Conservation (phyloP, 2,797 vertebrate genomes). For the Poecilia gillii region DNA sequence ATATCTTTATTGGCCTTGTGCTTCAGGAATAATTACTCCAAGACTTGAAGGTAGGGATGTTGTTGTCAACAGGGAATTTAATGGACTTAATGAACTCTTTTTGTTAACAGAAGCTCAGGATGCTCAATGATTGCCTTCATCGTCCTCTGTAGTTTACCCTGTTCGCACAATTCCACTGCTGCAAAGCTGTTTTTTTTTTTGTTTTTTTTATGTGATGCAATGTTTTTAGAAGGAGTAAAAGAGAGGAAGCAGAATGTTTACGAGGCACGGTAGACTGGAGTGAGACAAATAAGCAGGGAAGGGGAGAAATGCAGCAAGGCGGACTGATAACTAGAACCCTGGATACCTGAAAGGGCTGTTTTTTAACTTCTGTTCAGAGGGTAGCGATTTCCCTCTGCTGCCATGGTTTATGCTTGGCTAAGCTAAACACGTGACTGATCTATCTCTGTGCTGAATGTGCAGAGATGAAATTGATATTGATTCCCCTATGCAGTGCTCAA, state of each 20-base stretch:
- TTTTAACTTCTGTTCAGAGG: conserved; percentile 26
- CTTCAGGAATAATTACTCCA: conserved; percentile 69
- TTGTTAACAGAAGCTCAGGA: conserved; percentile 62
- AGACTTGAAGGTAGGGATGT: conserved; percentile 54
- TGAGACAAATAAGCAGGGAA: conserved; percentile 46
- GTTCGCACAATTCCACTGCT: conserved; percentile 55
- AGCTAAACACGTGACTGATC: conserved; percentile 42
- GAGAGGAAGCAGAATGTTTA: conserved; percentile 42
- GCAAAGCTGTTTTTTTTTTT: conserved; percentile 35
- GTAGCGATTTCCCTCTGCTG: conserved; percentile 26
- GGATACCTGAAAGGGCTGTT: conserved; percentile 30
- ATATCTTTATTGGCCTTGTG: conserved; percentile 56
- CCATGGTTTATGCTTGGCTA: conserved; percentile 37
- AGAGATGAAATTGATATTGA: conserved; percentile 53
- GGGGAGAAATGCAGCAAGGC: conserved; percentile 33
- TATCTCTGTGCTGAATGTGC: conserved; percentile 30
- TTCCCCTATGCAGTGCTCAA: conserved; percentile 27
- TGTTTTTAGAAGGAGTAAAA: conserved; percentile 44
- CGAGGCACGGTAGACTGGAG: conserved; percentile 43
- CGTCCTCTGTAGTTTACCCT: conserved; percentile 48
- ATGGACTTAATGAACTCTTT: conserved; percentile 66
- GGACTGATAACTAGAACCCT: conserved; percentile 41
- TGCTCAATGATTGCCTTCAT: conserved; percentile 65
- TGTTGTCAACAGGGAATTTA: conserved; percentile 67
- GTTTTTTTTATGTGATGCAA: conserved; percentile 52